Evolutionary conservation across 2,888 invertebrate species (phyloP).

Genomic region (Acrobasis suavella): DNA sequence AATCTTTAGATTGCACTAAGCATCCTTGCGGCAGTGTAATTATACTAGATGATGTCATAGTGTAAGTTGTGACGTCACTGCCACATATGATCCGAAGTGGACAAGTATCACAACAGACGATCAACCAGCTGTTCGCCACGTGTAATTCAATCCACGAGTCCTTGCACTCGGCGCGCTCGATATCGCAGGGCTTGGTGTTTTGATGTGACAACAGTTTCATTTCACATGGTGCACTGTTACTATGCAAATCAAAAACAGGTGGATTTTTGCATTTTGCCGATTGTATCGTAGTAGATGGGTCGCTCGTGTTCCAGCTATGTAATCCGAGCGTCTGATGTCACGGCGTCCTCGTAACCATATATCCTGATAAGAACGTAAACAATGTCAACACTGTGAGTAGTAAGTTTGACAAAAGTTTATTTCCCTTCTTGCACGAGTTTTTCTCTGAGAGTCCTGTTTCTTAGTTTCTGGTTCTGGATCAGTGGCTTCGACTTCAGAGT

Average conservation of each 20-base stretch:
- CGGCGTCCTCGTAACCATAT: neutral
- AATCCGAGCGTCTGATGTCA: neutral
- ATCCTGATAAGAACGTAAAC: conserved; percentile 5
- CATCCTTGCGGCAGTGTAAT: conserved; percentile 28
- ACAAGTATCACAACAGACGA: conserved; percentile 28
- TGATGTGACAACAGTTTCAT: conserved; percentile 30
- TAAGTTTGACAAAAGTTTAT: neutral
- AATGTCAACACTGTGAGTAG: neutral
- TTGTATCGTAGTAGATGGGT: conserved; percentile 14
- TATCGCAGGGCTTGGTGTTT: conserved; percentile 24
- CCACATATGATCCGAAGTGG: conserved; percentile 28
- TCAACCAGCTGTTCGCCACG: conserved; percentile 29
- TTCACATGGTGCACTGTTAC: conserved; percentile 27
- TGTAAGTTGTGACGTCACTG: conserved; percentile 26
- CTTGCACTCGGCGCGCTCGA: conserved; percentile 23
- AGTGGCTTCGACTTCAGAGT: no score
- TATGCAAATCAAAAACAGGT: conserved; percentile 25
- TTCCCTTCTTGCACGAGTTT: neutral
- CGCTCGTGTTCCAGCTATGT: conserved; percentile 11
- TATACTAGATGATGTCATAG: conserved; percentile 25
- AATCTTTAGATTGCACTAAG: conserved; percentile 26
- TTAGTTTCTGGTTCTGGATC: neutral
- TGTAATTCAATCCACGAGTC: conserved; percentile 15
- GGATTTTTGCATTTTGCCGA: conserved; percentile 18
- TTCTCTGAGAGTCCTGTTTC: neutral